Evolutionary conservation across 1,140 invertebrate genomes (phyloP).

Genomic region (Anastatus disparis): DNA sequence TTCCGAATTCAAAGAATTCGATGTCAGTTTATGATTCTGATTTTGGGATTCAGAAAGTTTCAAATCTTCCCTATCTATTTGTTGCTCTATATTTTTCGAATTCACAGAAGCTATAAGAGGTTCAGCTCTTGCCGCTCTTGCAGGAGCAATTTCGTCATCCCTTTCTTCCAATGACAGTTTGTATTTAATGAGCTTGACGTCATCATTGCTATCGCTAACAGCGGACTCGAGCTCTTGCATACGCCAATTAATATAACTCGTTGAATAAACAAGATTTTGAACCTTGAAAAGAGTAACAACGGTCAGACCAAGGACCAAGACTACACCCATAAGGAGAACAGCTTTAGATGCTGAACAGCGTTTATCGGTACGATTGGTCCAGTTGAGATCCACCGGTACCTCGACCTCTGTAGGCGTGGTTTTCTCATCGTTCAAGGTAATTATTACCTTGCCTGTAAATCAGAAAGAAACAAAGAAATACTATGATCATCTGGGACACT

Average conservation of each 20-base stretch:
- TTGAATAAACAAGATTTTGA: constrained; percentile 37
- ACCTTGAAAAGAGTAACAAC: constrained; percentile 37
- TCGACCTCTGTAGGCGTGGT: constrained; percentile 37
- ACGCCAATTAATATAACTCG: constrained; percentile 36
- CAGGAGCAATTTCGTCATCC: constrained; percentile 6
- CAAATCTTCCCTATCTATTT: not conserved
- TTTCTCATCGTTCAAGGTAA: constrained; percentile 43
- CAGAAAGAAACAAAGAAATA: constrained; percentile 23
- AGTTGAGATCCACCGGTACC: constrained; percentile 39
- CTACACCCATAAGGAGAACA: constrained; percentile 11
- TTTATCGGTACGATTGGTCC: constrained; percentile 27
- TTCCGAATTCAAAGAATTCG: not conserved
- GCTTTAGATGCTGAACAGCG: constrained; percentile 22
- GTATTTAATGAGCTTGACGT: constrained; percentile 38
- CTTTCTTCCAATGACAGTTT: constrained; percentile 13
- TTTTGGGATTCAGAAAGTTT: constrained; percentile 28
- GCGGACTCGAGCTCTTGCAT: constrained; percentile 36
- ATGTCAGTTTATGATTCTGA: constrained; percentile 13
- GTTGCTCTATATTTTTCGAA: not conserved
- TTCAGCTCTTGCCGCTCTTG: not conserved
- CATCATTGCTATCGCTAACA: constrained; percentile 30
- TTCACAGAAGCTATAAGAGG: not conserved
- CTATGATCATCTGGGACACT: constrained; percentile 35
- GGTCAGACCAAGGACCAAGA: constrained; percentile 29
- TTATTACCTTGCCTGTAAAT: constrained; percentile 41